Evolutionary conservation across 2,113 vertebrate genomes (phyloP).

Genomic region (Xiphorhynchus elegans): DNA sequence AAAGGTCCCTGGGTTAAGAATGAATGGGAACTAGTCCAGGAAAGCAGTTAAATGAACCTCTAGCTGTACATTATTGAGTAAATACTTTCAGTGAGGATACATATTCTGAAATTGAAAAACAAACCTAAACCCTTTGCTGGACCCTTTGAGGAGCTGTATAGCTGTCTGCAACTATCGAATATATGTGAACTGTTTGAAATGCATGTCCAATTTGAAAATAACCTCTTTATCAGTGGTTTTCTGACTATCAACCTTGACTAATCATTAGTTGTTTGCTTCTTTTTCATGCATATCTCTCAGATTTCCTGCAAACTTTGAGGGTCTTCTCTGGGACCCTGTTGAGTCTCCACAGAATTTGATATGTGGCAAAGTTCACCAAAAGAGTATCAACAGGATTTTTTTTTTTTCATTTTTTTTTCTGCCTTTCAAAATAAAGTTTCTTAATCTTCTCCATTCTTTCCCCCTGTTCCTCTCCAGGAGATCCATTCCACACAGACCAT

Average conservation of each 20-base stretch:
- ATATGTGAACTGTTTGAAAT: background rate
- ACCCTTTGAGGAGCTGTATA: background rate
- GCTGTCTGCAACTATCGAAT: background rate
- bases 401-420: background rate
- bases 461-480: background rate
- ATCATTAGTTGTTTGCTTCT: background rate
- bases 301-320: background rate
- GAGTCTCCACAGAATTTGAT: background rate
- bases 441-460: background rate
- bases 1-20: background rate
- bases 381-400: background rate
- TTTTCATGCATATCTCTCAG: background rate
- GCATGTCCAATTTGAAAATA: background rate
- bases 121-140: background rate
- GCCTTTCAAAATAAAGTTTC: background rate
- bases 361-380: background rate
- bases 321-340: background rate
- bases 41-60: background rate
- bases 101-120: background rate
- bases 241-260: background rate
- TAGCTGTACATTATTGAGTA: background rate
- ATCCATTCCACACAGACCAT: background rate
- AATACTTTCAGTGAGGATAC: background rate
- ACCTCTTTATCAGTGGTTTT: background rate
- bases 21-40: background rate